phyloP scores from a whole-genome alignment of 2,888 invertebrate genomes.

The Iphiclides podalirius region DNA sequence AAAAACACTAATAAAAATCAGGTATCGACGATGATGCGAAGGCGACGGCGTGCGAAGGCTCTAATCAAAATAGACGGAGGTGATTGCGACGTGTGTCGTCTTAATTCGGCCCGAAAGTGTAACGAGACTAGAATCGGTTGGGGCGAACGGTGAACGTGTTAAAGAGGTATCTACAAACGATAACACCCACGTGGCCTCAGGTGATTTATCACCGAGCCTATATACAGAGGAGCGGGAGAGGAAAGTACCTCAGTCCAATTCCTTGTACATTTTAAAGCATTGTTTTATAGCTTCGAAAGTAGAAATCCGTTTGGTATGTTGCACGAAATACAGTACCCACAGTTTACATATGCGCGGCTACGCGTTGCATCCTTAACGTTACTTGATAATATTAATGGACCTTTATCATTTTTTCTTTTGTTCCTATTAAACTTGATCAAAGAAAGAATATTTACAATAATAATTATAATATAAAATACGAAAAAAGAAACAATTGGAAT shows the following conservation, averaged over 20 bases:
- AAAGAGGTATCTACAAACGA: too few species aligned
- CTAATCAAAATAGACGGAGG: constrained; percentile 29
- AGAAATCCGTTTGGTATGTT: constrained; percentile 64
- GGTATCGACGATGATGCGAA: constrained; percentile 58
- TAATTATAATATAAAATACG: not conserved
- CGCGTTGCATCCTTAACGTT: constrained; percentile 55
- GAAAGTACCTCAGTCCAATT: constrained; percentile 57
- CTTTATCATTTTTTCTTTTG: constrained; percentile 60
- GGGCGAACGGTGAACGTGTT: constrained; percentile 44
- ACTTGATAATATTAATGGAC: constrained; percentile 73
- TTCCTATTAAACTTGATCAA: constrained; percentile 66
- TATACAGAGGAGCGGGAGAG: constrained; percentile 66
- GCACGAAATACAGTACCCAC: constrained; percentile 53
- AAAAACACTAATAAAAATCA: constrained; percentile 59
- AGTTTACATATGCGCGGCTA: constrained; percentile 55
- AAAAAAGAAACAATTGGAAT: constrained; percentile 42
- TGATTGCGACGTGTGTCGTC: constrained; percentile 26
- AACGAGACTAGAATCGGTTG: constrained; percentile 69
- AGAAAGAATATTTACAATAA: constrained; percentile 53
- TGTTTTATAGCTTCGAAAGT: constrained; percentile 56
- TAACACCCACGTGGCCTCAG: constrained; percentile 58
- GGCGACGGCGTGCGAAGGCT: constrained; percentile 40
- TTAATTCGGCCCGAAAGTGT: constrained; percentile 39
- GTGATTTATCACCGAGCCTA: constrained; percentile 48
- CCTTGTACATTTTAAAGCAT: constrained; percentile 62